Evolutionary conservation across 2,113 vertebrate genomes (phyloP), one percentile per base, ranked within the genome.

Genomic region (Anarrhichthys ocellatus): DNA sequence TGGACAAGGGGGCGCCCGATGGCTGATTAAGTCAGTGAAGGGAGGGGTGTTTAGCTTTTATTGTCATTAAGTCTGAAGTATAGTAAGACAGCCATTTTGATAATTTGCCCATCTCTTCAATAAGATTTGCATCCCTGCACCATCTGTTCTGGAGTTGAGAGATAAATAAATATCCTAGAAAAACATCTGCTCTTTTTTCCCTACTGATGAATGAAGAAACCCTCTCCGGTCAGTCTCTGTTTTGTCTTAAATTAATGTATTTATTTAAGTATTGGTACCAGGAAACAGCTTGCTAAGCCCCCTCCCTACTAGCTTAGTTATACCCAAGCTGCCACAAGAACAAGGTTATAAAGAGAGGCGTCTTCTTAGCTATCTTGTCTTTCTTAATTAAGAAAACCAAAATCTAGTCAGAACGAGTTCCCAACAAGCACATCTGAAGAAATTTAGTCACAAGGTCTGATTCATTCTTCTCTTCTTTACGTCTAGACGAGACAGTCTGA

Each of bases 21-120:
- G 79, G 80, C 81, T 84, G 78, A 78, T 78, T 46, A 74, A 76
- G 85, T 82, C 80, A 74, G 52, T 32, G 70, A 27, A 65, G 64
- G 74, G 87, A 58, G 48, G 79, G 48, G 9, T 69, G 71, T 78
- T 76, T 67, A 42, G 68, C 42, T 84, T 73, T 68, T 78, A 73
- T 50, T 84, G 58, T 78, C 66, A 79, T 78, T 76, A 11, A 56
- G 82, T 61, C 66, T 74, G 38, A 82, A 29, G 56, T 52, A 27
- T n/a, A 77, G 54, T 8, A 17, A 76, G 61, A 63, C 29, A 71
- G 58, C 17, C 50, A 61, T 83, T 87, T 84, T 76, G 78, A 80
- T 83, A 54, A 80, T 71, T 58, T 9, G 8, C 29, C 63, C 69
- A 62, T 72, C 56, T 68, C 66, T 74, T 48, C 67, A 68, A 86